phyloP scores from a whole-genome alignment of 1,140 invertebrate species.

The Chymomyza costata region DNA sequence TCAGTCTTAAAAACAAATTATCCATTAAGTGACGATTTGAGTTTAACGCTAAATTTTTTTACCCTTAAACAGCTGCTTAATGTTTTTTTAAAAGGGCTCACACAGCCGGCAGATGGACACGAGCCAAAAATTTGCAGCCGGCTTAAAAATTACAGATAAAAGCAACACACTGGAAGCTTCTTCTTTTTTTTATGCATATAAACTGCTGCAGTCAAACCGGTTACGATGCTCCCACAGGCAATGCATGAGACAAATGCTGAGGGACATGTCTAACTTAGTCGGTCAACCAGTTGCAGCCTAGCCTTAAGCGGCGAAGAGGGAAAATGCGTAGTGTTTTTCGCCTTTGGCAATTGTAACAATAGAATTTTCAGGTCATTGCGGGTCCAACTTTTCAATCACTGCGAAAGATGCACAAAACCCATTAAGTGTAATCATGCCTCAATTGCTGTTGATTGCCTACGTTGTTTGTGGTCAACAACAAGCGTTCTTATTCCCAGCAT shows the following conservation, averaged over 20 bases:
- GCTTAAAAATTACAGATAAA: conserved; percentile 13
- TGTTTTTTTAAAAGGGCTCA: too few species aligned
- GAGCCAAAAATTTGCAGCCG: conserved; percentile 55
- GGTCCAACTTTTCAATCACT: conserved; percentile 19
- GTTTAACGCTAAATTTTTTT: conserved; percentile 53
- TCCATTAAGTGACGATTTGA: conserved; percentile 66
- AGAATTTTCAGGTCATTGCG: too few species aligned
- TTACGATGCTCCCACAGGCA: conserved; percentile 33
- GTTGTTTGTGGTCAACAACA: conserved; percentile 26
- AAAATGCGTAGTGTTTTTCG: too few species aligned
- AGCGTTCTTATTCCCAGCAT: conserved; percentile 34
- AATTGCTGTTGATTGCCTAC: conserved; percentile 64
- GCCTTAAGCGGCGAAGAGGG: too few species aligned
- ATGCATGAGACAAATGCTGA: conserved; percentile 20
- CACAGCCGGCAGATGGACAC: conserved; percentile 38
- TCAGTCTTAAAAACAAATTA: too few species aligned
- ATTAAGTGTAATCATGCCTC: conserved; percentile 63
- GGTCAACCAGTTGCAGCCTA: conserved; percentile 9
- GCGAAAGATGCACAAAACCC: conserved; percentile 29
- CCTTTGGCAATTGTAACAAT: too few species aligned
- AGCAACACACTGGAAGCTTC: conserved; percentile 2
- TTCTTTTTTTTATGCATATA: too few species aligned
- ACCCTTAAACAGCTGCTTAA: conserved; percentile 46
- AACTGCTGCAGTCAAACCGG: conserved; percentile 19
- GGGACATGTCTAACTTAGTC: conserved; percentile 19